phyloP scores from a whole-genome alignment of 1,140 invertebrate genomes.

The Drosophila nebulosa region DNA sequence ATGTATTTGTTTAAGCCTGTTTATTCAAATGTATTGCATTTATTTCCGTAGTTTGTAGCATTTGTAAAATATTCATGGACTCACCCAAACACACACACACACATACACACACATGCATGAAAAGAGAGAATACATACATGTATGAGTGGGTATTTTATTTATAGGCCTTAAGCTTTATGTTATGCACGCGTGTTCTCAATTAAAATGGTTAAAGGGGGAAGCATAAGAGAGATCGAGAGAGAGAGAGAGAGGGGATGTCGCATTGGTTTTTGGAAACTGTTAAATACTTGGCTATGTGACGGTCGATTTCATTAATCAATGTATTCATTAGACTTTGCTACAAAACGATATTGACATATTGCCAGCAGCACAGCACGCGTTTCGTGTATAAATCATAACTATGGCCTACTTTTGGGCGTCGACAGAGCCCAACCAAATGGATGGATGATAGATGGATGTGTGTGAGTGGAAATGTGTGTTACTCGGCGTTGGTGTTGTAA shows the following conservation, averaged over 20 bases:
- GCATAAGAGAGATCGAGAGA: neutral
- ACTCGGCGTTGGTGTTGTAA: constrained; percentile 27
- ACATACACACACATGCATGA: neutral
- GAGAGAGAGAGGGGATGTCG: neutral
- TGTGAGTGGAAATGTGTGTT: neutral
- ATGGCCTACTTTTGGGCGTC: constrained; percentile 33
- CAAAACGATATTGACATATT: constrained; percentile 4
- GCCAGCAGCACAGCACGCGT: constrained; percentile 1
- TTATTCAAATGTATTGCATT: constrained; percentile 75
- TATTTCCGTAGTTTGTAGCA: constrained; percentile 56
- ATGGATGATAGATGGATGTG: constrained; percentile 57
- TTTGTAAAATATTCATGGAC: constrained; percentile 70
- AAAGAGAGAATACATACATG: too few relatives aligned
- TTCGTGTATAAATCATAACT: constrained; percentile 28
- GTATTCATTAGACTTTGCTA: constrained; percentile 47
- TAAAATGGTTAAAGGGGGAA: constrained; percentile 1
- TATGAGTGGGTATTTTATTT: constrained; percentile 19
- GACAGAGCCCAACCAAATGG: neutral
- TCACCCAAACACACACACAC: constrained; percentile 4
- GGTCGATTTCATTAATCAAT: constrained; percentile 58
- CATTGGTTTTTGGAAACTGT: constrained; percentile 10
- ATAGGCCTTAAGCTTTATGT: constrained; percentile 33
- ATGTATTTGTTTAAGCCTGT: constrained; percentile 70
- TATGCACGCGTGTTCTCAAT: constrained; percentile 1
- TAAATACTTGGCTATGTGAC: constrained; percentile 20